Evolutionary conservation across 2,113 vertebrate species (phyloP).

Genomic region (Colossoma macropomum): DNA sequence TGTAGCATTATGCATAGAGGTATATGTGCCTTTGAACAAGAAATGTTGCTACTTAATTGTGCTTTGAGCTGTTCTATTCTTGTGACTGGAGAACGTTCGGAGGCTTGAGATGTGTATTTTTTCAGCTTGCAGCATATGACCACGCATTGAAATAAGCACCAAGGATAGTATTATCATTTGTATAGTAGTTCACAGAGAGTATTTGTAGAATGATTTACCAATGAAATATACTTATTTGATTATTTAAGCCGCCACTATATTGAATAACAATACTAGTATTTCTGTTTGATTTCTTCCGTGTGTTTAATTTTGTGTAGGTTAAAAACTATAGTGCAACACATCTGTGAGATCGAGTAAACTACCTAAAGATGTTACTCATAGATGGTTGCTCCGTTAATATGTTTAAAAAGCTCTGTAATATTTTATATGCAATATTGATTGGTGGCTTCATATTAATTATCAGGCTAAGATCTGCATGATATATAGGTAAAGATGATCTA

Average conservation of each 20-base stretch:
- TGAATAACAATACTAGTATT: neutral
- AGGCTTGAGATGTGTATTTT: neutral
- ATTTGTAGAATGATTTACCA: conserved; percentile 12
- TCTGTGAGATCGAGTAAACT: neutral
- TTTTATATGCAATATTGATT: conserved; percentile 19
- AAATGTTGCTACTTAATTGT: conserved; percentile 65
- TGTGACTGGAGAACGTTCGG: conserved; percentile 42
- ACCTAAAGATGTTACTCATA: neutral
- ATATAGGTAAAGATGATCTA: conserved; percentile 45
- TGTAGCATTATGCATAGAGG: conserved; percentile 70
- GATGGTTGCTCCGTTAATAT: conserved; percentile 10
- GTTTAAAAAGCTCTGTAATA: conserved; percentile 22
- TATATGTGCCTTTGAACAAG: conserved; percentile 76
- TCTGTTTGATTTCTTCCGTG: neutral
- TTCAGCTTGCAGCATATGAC: conserved; percentile 6
- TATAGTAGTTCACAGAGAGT: conserved; percentile 9
- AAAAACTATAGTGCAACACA: neutral
- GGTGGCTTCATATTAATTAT: conserved; percentile 54
- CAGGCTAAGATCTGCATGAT: conserved; percentile 67
- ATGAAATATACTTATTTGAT: neutral
- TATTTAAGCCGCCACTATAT: conserved; percentile 22
- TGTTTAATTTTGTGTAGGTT: conserved; percentile 1
- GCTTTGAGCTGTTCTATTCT: conserved; percentile 64
- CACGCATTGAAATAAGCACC: neutral
- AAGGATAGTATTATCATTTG: conserved; percentile 14